Conservation (phyloP, 2,797 vertebrate genomes). For the Sebastolobus alascanus region DNA sequence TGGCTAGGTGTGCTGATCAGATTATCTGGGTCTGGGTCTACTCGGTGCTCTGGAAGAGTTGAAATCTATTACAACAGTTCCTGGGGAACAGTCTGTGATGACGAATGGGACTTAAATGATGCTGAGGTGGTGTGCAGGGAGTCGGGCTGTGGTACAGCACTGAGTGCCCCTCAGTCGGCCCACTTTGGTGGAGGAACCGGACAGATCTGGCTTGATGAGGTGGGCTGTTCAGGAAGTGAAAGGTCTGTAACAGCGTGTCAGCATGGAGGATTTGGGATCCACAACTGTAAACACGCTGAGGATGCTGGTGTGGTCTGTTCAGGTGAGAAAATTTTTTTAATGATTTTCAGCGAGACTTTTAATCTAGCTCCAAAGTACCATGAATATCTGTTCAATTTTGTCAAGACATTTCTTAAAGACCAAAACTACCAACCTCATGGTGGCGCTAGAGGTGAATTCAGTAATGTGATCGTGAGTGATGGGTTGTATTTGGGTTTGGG, state of each 20-base stretch:
- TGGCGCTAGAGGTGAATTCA: too few species aligned
- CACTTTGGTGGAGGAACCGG: constrained; percentile 14
- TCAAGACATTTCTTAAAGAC: too few species aligned
- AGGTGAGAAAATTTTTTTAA: too few species aligned
- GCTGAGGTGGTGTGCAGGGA: constrained; percentile 30
- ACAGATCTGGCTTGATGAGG: background rate
- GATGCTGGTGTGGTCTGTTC: constrained; percentile 44
- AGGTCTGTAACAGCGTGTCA: background rate
- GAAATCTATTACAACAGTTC: background rate
- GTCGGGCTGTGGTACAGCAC: background rate
- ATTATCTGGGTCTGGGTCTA: background rate
- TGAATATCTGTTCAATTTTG: too few species aligned
- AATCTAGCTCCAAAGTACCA: too few species aligned
- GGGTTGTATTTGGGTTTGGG: too few species aligned
- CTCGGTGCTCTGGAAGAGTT: constrained; percentile 49
- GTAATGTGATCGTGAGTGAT: too few species aligned
- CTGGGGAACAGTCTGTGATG: constrained; percentile 55
- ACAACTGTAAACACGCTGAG: background rate
- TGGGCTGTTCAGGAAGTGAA: constrained; percentile 24
- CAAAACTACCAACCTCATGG: too few species aligned
- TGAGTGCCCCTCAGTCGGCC: accelerated
- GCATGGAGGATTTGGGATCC: background rate
- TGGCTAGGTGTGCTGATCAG: background rate
- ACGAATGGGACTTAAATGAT: background rate
- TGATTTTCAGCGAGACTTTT: too few species aligned